phyloP scores from a whole-genome alignment of 2,113 vertebrate genomes.

The Daphoenositta chrysoptera region DNA sequence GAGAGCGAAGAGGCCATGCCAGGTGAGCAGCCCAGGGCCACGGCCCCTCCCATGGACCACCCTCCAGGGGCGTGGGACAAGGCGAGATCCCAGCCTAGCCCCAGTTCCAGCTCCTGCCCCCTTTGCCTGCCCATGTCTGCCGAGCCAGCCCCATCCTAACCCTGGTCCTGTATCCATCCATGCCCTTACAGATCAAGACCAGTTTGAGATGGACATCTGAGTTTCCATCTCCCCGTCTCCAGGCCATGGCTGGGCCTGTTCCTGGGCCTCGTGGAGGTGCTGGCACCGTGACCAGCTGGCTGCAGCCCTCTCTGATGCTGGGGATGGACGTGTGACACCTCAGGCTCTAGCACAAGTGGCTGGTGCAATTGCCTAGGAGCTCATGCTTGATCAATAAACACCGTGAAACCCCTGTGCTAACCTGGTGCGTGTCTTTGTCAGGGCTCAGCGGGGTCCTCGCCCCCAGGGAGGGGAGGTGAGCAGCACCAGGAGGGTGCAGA shows the following conservation, averaged over 20 bases:
- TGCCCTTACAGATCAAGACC: conserved; percentile 68
- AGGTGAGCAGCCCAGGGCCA: conserved; percentile 69
- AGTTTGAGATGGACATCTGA: conserved; percentile 78
- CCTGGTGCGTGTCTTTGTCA: neutral
- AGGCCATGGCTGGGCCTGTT: conserved; percentile 50
- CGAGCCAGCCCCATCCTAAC: neutral
- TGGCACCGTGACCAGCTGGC: conserved; percentile 40
- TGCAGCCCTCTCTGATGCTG: conserved; percentile 56
- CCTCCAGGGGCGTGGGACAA: neutral
- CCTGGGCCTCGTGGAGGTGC: conserved; percentile 56
- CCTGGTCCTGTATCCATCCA: neutral
- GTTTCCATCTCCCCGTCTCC: conserved; percentile 29
- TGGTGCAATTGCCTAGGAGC: conserved; percentile 59
- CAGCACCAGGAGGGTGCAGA: neutral
- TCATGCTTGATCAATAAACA: conserved; percentile 67
- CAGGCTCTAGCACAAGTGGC: conserved; percentile 56
- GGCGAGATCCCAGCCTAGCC: neutral
- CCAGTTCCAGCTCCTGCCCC: neutral
- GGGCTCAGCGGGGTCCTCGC: accelerated
- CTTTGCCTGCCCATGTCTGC: neutral
- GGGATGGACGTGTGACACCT: conserved; percentile 62
- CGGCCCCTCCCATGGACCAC: accelerated
- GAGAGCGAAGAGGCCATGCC: conserved; percentile 83
- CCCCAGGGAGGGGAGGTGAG: neutral
- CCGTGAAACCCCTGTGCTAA: conserved; percentile 41